Evolutionary conservation across 1,140 invertebrate genomes (phyloP).

Genomic region (Zaprionus ornatus): DNA sequence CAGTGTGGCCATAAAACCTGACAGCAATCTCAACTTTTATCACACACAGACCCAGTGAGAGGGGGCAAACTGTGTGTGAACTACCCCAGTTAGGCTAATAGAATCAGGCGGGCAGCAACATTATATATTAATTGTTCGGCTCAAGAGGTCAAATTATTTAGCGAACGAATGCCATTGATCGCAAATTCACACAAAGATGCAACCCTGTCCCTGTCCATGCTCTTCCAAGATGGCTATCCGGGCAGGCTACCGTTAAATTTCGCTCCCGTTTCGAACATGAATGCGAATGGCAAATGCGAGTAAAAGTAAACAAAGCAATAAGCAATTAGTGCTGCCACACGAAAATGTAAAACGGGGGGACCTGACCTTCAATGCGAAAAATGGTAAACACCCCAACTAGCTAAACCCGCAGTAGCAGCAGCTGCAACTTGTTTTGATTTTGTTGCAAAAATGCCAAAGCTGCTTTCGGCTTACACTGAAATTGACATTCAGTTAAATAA

Average conservation of each 20-base stretch:
- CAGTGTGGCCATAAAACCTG: constrained; percentile 59
- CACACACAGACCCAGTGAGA: constrained; percentile 36
- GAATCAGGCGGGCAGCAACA: constrained; percentile 54
- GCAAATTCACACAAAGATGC: constrained; percentile 62
- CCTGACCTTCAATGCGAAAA: constrained; percentile 68
- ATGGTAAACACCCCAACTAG: constrained; percentile 62
- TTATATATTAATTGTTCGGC: constrained; percentile 69
- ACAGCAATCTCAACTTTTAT: constrained; percentile 30
- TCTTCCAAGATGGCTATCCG: constrained; percentile 10
- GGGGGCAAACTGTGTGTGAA: constrained; percentile 31
- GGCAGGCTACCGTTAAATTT: constrained; percentile 71
- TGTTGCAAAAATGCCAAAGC: constrained; percentile 35
- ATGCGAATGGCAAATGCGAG: constrained; percentile 40
- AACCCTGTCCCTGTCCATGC: constrained; percentile 4
- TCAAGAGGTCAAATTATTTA: constrained; percentile 79
- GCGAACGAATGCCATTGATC: constrained; percentile 73
- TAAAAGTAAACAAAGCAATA: constrained; percentile 79
- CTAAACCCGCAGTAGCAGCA: constrained; percentile 17
- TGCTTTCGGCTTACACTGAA: constrained; percentile 72
- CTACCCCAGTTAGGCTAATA: constrained; percentile 57
- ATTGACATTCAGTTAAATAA: constrained; percentile 75
- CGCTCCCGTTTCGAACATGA: constrained; percentile 55
- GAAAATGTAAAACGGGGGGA: constrained; percentile 27
- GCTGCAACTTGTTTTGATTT: constrained; percentile 72
- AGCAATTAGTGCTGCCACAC: constrained; percentile 72